phyloP scores from a whole-genome alignment of 2,797 vertebrate genomes.

The Nannoperca obscura region DNA sequence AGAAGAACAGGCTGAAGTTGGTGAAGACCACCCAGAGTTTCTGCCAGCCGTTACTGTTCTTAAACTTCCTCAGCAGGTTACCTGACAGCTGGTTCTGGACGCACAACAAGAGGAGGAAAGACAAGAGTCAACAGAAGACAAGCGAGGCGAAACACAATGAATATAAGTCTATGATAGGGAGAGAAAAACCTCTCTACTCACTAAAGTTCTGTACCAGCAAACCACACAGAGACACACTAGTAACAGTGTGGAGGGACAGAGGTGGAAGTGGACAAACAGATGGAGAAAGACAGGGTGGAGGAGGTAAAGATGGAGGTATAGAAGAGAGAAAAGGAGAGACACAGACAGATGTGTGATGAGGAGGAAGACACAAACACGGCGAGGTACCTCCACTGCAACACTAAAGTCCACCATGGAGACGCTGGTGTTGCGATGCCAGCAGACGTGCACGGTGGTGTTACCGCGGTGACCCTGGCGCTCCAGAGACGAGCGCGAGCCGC shows the following conservation, averaged over 20 bases:
- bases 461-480: conserved; percentile 93
- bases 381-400: conserved; percentile 93
- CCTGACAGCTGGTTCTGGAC: conserved; percentile 95
- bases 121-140: background rate
- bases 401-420: conserved; percentile 98
- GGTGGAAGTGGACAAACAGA: conserved; percentile 28
- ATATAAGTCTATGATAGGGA: background rate
- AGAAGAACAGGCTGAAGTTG: conserved; percentile 99
- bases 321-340: conserved; percentile 28
- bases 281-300: conserved; percentile 1
- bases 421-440: conserved; percentile 97
- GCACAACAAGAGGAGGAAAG: conserved; percentile 11
- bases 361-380: conserved; percentile 20
- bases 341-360: conserved; percentile 14
- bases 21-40: conserved; percentile 99
- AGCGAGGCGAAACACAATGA: background rate
- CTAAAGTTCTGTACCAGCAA: conserved; percentile 82
- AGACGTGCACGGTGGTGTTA: conserved; percentile 95
- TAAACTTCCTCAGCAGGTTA: conserved; percentile 96
- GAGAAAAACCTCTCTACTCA: conserved; percentile 74
- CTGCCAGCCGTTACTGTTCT: conserved; percentile 99
- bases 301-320: background rate
- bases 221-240: conserved; percentile 76
- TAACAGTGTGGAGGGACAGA: conserved; percentile 56
- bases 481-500: conserved; percentile 91